Base-by-base conservation (phyloP, 2,888 invertebrate genomes). In the Hesperia comma region DNA sequence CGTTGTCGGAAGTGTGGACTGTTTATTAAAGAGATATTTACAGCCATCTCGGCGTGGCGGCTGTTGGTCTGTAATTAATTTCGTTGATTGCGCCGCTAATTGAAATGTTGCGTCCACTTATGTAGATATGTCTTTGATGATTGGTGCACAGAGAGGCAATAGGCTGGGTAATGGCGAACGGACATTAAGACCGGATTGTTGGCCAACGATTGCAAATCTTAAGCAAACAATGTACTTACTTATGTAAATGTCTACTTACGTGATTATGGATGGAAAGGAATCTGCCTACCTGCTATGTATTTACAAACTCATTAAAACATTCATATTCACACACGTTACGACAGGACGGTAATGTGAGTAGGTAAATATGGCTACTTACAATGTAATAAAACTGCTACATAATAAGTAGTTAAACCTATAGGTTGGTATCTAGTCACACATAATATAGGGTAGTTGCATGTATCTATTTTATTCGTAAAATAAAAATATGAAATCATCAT, bases 11-110 rank as follows among this genome's bases (percentile, higher is more conserved):
- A 61, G 61, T 64, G 61, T 63, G 61, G 67, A 71, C 70, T 72
- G 69, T 73, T 74, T 77, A 74, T 75, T 77, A 63, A 46, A 69
- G 73, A 77, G 76, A 74, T 80, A 71, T 74, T 70, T 72, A 72
- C 63, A 33, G 63, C 60, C 61, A 64, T 68, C 68, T 63, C 37
- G 0, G 19, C 26, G 26, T 60, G 19, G 43, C 1, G 4, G 26
- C 26, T 51, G 57, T 37, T 57, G n/a, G 40, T 14, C 14, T 19
- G 14, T 57, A 55, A 69, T 69, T 60, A 60, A 68, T 69, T 69
- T 51, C 19, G 46, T 68, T 46, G 55, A 69, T 66, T 58, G 67
- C 61, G 21, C 41, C 51, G 37, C 57, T 57, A 51, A 58, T 37
- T 51, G 57, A 51, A 37, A 57, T n/a, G 51, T 57, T 26, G 53